Percentiles rank a stretch among this genome's conserved stretches.
Conservation (phyloP, 2,888 invertebrate genomes). For the Cephus pygmeus region DNA sequence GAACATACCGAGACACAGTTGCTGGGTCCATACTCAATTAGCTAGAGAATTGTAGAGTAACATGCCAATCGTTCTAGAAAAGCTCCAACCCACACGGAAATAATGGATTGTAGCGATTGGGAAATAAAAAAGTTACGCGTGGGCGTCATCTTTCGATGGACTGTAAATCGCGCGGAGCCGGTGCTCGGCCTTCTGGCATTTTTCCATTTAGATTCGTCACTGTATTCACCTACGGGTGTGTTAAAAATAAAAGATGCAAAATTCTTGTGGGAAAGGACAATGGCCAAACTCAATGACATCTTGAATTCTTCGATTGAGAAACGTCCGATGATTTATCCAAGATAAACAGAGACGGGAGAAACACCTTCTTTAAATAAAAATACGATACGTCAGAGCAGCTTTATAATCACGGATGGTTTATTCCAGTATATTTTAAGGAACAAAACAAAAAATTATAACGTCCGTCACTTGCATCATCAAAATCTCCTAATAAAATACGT, state of each 20-base stretch:
- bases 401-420: too few species aligned
- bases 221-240: not conserved
- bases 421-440: too few species aligned
- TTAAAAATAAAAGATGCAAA: not conserved
- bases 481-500: not conserved
- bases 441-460: too few species aligned
- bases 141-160: not conserved
- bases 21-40: not conserved
- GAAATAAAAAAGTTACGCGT: not conserved
- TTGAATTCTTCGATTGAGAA: not conserved
- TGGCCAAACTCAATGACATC: not conserved
- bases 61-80: not conserved
- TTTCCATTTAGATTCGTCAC: not conserved
- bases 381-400: too few species aligned
- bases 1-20: too few species aligned
- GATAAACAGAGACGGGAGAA: not conserved
- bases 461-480: not conserved
- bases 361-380: not conserved
- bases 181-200: not conserved
- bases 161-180: not conserved
- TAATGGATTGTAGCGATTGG: not conserved
- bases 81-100: not conserved
- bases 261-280: not conserved
- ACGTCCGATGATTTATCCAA: not conserved
- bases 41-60: not conserved